These are phyloP conservation scores for Elmis aenea DNA, from an alignment of 2,888 invertebrate species.

Conservation along the genomic window DNA sequence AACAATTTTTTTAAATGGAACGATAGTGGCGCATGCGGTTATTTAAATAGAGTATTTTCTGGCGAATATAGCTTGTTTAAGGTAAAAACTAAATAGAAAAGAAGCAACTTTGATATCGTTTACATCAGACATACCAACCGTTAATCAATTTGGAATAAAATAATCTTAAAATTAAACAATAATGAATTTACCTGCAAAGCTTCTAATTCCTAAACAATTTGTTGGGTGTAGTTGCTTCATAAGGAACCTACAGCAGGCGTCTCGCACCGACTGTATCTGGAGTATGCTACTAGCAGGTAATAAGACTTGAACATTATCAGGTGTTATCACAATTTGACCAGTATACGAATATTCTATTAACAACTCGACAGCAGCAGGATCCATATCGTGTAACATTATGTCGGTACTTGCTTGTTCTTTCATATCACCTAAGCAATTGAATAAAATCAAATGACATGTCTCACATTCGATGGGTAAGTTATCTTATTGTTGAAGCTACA, in stretches of 20 bases:
- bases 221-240: constrained; percentile 70
- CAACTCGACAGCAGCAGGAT: constrained; percentile 59
- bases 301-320: constrained; percentile 46
- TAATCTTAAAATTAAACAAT: too few species aligned
- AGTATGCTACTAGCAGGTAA: constrained; percentile 69
- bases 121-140: neutral
- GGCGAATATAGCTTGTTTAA: too few species aligned
- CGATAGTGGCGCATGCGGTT: too few species aligned
- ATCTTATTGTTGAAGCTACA: too few species aligned
- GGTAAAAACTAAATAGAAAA: too few species aligned
- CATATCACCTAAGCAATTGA: constrained; percentile 49
- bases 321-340: constrained; percentile 59
- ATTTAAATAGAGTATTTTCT: too few species aligned
- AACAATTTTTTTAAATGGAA: too few species aligned
- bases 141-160: too few species aligned
- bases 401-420: constrained; percentile 55
- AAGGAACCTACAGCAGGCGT: constrained; percentile 71
- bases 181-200: constrained; percentile 60
- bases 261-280: constrained; percentile 63
- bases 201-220: constrained; percentile 71
- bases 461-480: too few species aligned
- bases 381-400: constrained; percentile 53
- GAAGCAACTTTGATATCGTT: neutral
- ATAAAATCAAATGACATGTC: neutral
- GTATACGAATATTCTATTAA: constrained; percentile 73